These are phyloP conservation scores for Scyliorhinus canicula DNA, from an alignment of 2,797 vertebrate species.

Conservation along the genomic window DNA sequence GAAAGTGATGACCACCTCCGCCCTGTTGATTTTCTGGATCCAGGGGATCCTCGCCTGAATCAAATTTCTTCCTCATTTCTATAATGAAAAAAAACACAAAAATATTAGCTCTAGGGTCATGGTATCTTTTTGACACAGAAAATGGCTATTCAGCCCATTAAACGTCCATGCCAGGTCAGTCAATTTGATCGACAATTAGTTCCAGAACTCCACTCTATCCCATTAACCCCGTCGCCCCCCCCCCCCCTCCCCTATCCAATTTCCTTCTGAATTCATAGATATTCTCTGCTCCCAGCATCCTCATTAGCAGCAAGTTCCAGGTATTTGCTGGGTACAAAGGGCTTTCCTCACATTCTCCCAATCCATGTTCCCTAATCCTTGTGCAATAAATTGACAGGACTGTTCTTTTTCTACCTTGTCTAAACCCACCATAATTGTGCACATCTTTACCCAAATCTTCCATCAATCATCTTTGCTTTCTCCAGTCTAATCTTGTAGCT, in stretches of 20 bases:
- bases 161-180: background rate
- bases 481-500: too few species aligned
- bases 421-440: background rate
- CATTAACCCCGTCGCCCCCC: background rate
- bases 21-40: conserved; percentile 91
- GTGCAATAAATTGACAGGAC: background rate
- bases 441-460: background rate
- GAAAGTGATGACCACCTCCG: conserved; percentile 69
- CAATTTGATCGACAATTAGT: background rate
- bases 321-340: background rate
- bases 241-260: background rate
- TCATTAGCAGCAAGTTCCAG: background rate
- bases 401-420: background rate
- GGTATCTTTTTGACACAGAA: background rate
- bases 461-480: background rate
- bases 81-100: conserved; percentile 39
- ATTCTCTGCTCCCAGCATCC: background rate
- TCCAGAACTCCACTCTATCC: background rate
- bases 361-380: background rate
- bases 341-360: background rate
- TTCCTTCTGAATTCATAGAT: background rate
- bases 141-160: background rate
- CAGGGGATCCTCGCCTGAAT: conserved; percentile 88
- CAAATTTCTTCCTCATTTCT: conserved; percentile 93
- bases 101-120: background rate